Base-by-base conservation (phyloP, 2,888 invertebrate genomes). In the Melieria crassipennis region DNA sequence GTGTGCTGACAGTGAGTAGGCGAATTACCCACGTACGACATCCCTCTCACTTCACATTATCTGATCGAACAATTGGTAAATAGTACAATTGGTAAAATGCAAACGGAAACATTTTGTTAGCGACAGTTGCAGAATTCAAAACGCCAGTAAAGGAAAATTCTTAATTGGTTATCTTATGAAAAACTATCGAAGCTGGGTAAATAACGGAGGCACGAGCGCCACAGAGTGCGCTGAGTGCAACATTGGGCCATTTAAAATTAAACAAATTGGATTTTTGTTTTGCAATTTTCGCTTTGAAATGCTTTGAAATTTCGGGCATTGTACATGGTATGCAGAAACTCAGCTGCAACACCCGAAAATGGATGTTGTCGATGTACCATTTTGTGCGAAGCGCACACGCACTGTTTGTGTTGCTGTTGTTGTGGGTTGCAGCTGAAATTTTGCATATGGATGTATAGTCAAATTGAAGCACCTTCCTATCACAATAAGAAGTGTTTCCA, bases 211-310 rank as follows among this genome's bases (percentile, higher is more conserved):
- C 7, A 6, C 5, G n/a, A 43, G 10, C 50, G 42, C 5, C 11
- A 30, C 50, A 48, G n/a, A 58, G 58, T n/a, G n/a, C 16, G 16
- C 43, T 16, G 6, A 7, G 30, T 4, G 50, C 13, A 30, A 4
- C 30, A 10, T 42, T 52, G 30, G 50, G 62, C 30, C 52, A 57
- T 43, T 5, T 55, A 60, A 64, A 73, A 60, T 52, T 6, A 69
- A 75, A 75, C 75, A 75, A 83, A 85, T 85, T 85, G 85, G 86
- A 85, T 86, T 86, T 86, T 85, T 85, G 85, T 85, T 85, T 84
- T 84, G 84, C 82, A 85, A 85, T 83, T 83, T 84, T 85, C 83
- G 84, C 83, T 82, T 75, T 16, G 70, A 69, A 73, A 57, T 71
- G 70, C 60, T 43, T 47, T 58, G 13, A 55, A 60, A 65, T 69